Evolutionary conservation across 2,113 vertebrate genomes (phyloP).

Genomic region (Jacana jacana): DNA sequence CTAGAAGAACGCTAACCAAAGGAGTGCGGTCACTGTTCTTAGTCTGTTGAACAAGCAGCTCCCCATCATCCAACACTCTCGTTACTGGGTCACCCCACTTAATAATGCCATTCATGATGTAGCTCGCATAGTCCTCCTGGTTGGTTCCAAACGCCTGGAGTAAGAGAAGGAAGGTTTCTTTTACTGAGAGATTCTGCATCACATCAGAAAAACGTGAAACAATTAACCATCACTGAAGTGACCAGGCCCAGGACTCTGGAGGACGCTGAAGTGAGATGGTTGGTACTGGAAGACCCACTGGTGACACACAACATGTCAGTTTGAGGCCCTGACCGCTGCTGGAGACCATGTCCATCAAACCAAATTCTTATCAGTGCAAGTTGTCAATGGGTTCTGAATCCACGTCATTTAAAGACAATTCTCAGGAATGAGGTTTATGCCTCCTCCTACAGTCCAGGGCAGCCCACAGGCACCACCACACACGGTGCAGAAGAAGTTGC

Average conservation of each 20-base stretch:
- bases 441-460: neutral
- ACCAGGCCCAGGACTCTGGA: neutral
- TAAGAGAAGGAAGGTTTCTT: neutral
- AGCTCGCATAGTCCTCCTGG: slow-evolving; percentile 95
- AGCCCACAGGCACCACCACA: fast-evolving
- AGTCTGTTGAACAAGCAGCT: slow-evolving; percentile 93
- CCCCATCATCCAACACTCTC: slow-evolving; percentile 87
- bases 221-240: neutral
- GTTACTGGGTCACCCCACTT: slow-evolving; percentile 93
- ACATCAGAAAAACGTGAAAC: neutral
- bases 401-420: neutral
- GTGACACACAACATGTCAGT: neutral
- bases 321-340: neutral
- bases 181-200: neutral
- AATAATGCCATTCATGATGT: slow-evolving; percentile 97
- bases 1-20: slow-evolving; percentile 91
- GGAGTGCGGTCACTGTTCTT: slow-evolving; percentile 97
- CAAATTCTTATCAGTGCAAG: neutral
- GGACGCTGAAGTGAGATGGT: neutral
- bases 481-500: neutral
- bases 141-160: slow-evolving; percentile 93
- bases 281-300: neutral
- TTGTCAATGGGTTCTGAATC: neutral
- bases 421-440: neutral
- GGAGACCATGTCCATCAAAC: neutral